Conservation (phyloP, 2,888 invertebrate species). For the Calliphora vomitoria region DNA sequence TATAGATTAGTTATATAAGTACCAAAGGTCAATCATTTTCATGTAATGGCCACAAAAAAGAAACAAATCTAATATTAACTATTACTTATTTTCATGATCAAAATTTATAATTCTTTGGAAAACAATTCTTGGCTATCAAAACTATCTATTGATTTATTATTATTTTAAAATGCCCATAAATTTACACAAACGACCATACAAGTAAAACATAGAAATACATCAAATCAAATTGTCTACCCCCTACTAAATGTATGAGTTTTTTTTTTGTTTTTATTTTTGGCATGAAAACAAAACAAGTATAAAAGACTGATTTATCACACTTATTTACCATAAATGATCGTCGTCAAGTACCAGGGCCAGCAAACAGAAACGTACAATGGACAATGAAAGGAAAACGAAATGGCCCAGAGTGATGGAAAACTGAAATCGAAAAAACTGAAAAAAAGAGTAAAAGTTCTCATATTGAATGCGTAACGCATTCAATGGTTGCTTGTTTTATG, state of each 20-base stretch:
- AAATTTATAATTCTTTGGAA: constrained; percentile 36
- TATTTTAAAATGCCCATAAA: constrained; percentile 52
- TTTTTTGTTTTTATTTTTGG: constrained; percentile 9
- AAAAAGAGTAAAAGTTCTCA: constrained; percentile 57
- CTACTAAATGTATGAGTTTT: constrained; percentile 15
- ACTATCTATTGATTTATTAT: constrained; percentile 66
- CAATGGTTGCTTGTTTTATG: constrained; percentile 31
- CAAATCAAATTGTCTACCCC: constrained; percentile 43
- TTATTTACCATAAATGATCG: constrained; percentile 58
- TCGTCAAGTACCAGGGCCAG: background rate
- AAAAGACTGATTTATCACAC: constrained; percentile 69
- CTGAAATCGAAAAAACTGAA: background rate
- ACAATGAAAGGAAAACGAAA: constrained; percentile 27
- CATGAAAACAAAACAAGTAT: constrained; percentile 5
- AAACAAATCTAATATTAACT: too few species aligned
- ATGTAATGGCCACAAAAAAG: background rate
- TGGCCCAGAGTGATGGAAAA: background rate
- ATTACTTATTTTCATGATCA: background rate
- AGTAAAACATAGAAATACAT: constrained; percentile 32
- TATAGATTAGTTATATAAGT: too few species aligned
- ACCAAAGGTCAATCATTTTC: background rate
- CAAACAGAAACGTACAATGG: background rate
- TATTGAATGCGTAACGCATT: constrained; percentile 63
- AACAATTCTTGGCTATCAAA: constrained; percentile 28
- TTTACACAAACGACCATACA: constrained; percentile 22